These are phyloP conservation scores for Benthochromis sp. DNA, from an alignment of 2,113 vertebrate species.

Conservation along the genomic window DNA sequence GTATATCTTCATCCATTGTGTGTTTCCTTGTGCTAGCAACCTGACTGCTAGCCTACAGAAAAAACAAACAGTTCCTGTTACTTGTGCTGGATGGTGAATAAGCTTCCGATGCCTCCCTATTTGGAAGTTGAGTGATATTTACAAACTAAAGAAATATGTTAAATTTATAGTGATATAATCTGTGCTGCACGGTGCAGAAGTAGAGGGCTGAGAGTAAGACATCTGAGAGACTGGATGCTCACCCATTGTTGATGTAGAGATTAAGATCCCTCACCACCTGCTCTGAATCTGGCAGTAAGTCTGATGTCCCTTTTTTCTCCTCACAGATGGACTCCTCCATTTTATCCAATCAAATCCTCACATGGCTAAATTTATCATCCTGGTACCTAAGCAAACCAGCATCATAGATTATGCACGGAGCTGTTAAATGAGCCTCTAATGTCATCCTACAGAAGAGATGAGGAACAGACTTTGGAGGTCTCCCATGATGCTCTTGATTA, in stretches of 20 bases:
- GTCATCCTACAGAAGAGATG: neutral
- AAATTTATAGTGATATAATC: neutral
- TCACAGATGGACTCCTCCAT: neutral
- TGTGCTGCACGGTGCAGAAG: neutral
- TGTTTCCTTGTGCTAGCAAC: neutral
- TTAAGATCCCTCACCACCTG: neutral
- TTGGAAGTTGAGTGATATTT: neutral
- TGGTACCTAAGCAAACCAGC: neutral
- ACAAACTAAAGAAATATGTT: neutral
- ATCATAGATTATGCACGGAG: neutral
- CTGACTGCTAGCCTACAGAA: neutral
- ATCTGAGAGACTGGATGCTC: neutral
- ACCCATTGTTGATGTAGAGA: neutral
- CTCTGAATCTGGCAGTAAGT: neutral
- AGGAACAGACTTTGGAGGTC: neutral
- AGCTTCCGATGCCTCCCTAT: rapidly evolving
- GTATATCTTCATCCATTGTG: neutral
- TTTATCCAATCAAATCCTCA: neutral
- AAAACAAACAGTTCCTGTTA: neutral
- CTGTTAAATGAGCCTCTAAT: neutral
- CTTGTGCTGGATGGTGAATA: neutral
- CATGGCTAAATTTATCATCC: neutral
- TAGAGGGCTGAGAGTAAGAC: neutral
- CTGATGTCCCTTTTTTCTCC: neutral
- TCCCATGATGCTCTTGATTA: neutral